Percentiles rank a stretch among this genome's conserved stretches.
These are phyloP conservation scores for Cepaea nemoralis DNA, from an alignment of 1,140 invertebrate genomes.

Conservation along the genomic window DNA sequence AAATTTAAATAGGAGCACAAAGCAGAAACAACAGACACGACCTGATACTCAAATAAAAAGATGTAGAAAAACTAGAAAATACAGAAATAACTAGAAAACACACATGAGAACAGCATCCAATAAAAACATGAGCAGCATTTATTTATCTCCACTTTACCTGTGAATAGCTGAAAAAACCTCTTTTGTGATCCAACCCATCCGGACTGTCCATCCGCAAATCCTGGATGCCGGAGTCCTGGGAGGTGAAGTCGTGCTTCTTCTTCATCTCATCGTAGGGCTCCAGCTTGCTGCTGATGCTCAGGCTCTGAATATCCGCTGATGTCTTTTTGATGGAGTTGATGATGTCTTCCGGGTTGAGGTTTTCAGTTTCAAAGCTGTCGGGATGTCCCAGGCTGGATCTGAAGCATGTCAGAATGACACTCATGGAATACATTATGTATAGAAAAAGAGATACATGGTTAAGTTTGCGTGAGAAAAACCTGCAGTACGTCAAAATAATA, in stretches of 20 bases:
- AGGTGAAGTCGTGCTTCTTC: conserved; percentile 82
- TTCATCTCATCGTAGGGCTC: conserved; percentile 68
- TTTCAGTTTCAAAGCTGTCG: conserved; percentile 77
- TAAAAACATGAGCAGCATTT: too few species aligned
- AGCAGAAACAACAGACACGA: too few species aligned
- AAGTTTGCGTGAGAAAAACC: too few species aligned
- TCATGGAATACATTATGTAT: too few species aligned
- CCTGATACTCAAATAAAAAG: too few species aligned
- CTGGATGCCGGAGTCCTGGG: conserved; percentile 90
- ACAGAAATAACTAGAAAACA: too few species aligned
- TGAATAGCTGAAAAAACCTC: conserved; percentile 24
- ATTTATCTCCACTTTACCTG: conserved; percentile 6
- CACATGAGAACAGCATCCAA: too few species aligned
- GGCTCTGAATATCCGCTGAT: conserved; percentile 93
- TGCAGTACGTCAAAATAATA: too few species aligned
- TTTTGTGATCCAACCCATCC: conserved; percentile 51
- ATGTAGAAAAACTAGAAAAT: too few species aligned
- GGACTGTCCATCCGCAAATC: conserved; percentile 75
- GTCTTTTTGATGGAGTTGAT: conserved; percentile 86
- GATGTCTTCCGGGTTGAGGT: conserved; percentile 87
- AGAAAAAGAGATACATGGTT: too few species aligned
- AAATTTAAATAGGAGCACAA: too few species aligned
- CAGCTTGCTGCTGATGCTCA: conserved; percentile 79
- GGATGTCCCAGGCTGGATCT: conserved; percentile 52
- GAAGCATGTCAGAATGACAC: too few species aligned